Conservation (phyloP, 2,797 vertebrate species). For the Mycteria americana region DNA sequence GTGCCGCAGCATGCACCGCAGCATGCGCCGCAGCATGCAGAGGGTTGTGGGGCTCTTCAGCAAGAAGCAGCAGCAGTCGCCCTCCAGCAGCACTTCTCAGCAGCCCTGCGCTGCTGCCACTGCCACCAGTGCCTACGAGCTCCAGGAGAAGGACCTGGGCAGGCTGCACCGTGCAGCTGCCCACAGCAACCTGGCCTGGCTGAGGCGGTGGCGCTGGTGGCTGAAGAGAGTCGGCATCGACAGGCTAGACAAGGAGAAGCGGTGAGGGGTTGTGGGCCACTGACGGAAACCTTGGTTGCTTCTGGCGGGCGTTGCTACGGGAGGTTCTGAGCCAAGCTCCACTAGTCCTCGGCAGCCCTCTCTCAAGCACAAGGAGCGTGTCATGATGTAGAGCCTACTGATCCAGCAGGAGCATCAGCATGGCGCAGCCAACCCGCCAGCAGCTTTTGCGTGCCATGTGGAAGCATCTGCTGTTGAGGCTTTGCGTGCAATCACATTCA, state of each 20-base stretch:
- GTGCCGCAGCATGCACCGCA: background rate
- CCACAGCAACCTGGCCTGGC: conserved; percentile 75
- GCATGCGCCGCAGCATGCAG: background rate
- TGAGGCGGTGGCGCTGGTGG: conserved; percentile 71
- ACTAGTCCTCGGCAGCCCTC: background rate
- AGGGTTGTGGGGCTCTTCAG: no score
- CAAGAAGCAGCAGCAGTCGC: no score
- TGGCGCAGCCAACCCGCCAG: accelerated
- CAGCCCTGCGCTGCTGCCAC: background rate
- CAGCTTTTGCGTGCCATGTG: background rate
- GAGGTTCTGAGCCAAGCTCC: background rate
- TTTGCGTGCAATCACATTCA: background rate
- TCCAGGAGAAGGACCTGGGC: conserved; percentile 81
- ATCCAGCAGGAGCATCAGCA: background rate
- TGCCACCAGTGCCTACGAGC: conserved; percentile 68
- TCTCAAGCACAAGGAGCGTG: background rate
- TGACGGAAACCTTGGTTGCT: background rate
- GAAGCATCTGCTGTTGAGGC: background rate
- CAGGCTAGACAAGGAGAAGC: conserved; percentile 84
- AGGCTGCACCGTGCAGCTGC: conserved; percentile 85
- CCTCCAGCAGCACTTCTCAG: background rate
- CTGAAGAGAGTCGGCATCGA: conserved; percentile 81
- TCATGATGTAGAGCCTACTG: background rate
- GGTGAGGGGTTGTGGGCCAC: conserved; percentile 59
- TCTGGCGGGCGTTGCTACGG: background rate